Base-by-base conservation (phyloP, 2,113 vertebrate genomes). In the Grammomys surdaster region DNA sequence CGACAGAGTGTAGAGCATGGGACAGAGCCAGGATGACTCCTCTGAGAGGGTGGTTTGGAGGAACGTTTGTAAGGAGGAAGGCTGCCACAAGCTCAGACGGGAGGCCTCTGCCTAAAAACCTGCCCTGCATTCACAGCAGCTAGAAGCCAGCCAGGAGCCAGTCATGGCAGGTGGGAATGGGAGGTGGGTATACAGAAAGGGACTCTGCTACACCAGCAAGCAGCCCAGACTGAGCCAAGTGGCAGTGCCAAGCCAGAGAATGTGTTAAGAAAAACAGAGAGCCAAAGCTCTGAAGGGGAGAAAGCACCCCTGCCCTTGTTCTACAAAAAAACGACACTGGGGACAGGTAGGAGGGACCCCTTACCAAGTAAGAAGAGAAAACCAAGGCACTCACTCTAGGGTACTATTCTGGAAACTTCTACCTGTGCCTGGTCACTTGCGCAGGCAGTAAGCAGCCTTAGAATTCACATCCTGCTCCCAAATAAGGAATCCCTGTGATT, bases 21-120 rank as follows among this genome's bases (percentile, higher is more conserved):
- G 3, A 33, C 7, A 4, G 22, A 63, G 12, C 36, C 16, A 1
- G 60, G 40, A 48, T 9, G 36, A 56, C 76, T 14, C 6, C 4
- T 20, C 63, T 46, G 20, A 26, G 40, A 1, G 40, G 12, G 28
- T 20, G 3, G 20, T 48, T 28, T 28, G 0, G 5, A 46, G 9
- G 17, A 31, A 28, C 0, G 0, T 8, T 80, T 54, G 31, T 31
- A 54, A 0, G 33, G 26, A 54, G 78, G 26, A 2, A 36, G 67
- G 26, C 72, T 0, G 4, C 7, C 2, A 13, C 16, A 17, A 56
- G 31, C 85, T 43, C 7, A 3, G 88, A 67, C 1, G 2, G 0
- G 65, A 89, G 69, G 43, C 60, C 33, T 77, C 82, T 20, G 24
- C 20, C 24, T 6, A 28, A 75, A 40, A 1, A 54, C 70, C 3